Base-by-base conservation (phyloP, 2,888 invertebrate genomes). In the Dendrolimus pini region DNA sequence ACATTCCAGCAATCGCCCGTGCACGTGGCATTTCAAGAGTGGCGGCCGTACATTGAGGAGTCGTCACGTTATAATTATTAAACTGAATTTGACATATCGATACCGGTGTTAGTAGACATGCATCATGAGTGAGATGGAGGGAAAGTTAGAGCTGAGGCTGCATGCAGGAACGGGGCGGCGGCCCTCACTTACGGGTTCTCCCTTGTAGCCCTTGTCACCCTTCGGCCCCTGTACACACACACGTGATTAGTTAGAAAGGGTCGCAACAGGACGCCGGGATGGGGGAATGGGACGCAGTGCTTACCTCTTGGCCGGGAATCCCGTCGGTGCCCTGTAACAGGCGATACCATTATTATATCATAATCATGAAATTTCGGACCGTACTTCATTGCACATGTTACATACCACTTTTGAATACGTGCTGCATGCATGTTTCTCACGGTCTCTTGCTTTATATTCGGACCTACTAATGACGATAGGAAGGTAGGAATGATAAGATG, bases 291-390 rank as follows among this genome's bases (percentile, higher is more conserved):
- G 53, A 41, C 54, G 59, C 54, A 56, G 54, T 63, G 78, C 87
- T 91, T 92, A 96, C 96, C 95, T 97, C 96, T 92, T 94, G 94
- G 79, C 97, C 97, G 75, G 97, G 97, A 81, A 97, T 97, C 77
- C 97, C 97, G 85, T 97, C 97, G 63, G 97, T 97, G 75, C 97
- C 97, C 97, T 97, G 93, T 80, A 94, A 93, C 58, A 56, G 59
- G 59, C 55, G 47, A 42, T 41, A 14, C 56, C 47, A 30, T 30
- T 30, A 30, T 30, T 6, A 30, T 30, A 30, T 6, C 6, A 30
- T 30, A 30, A 30, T 30, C 30, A 30, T 30, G 3, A 30, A 6
- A 30, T 30, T 30, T 30, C 30, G 6, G 6, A 30, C 30, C 30
- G 3, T 30, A 30, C 30, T 3, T 30, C 3, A 30, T 30, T 30